phyloP scores from a whole-genome alignment of 2,797 vertebrate genomes.

The Enoplosus armatus region DNA sequence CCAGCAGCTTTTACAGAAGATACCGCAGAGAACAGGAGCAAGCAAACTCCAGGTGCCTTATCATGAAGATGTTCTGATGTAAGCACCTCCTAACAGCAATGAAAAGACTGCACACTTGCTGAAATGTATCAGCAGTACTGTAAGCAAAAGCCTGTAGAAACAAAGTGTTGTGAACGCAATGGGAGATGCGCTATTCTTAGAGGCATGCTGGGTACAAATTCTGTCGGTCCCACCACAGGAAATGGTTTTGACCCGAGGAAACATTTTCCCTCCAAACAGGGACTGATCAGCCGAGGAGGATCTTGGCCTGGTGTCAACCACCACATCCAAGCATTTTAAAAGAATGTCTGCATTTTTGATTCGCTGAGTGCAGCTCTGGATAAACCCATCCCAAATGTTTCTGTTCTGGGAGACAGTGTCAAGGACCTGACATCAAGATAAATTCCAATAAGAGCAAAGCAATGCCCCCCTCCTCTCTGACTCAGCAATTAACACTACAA shows the following conservation, averaged over 20 bases:
- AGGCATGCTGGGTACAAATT: conserved; percentile 55
- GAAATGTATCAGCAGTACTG: neutral
- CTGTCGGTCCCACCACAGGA: conserved; percentile 75
- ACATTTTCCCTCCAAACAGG: conserved; percentile 77
- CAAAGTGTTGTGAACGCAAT: conserved; percentile 17
- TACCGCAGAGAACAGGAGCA: conserved; percentile 6
- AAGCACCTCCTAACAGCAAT: conserved; percentile 1
- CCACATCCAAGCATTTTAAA: conserved; percentile 70
- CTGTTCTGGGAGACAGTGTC: conserved; percentile 43
- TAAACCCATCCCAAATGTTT: conserved; percentile 63
- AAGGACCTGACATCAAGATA: conserved; percentile 35
- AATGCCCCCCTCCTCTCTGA: conserved; percentile 18
- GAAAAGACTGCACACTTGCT: conserved; percentile 8
- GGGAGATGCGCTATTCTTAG: conserved; percentile 60
- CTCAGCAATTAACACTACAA: conserved; percentile 41
- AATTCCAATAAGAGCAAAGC: conserved; percentile 33
- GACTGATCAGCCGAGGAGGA: conserved; percentile 71
- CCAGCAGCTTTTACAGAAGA: conserved; percentile 59
- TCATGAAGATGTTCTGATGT: conserved; percentile 4
- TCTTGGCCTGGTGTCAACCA: conserved; percentile 73
- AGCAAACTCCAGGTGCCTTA: conserved; percentile 28
- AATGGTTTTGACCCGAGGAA: conserved; percentile 80
- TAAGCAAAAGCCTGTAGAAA: conserved; percentile 8
- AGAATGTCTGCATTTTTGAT: conserved; percentile 65
- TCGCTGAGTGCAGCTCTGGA: conserved; percentile 39